Evolutionary conservation across 2,113 vertebrate species (phyloP), one percentile per base, ranked within the genome.

Genomic region (Daboia siamensis): DNA sequence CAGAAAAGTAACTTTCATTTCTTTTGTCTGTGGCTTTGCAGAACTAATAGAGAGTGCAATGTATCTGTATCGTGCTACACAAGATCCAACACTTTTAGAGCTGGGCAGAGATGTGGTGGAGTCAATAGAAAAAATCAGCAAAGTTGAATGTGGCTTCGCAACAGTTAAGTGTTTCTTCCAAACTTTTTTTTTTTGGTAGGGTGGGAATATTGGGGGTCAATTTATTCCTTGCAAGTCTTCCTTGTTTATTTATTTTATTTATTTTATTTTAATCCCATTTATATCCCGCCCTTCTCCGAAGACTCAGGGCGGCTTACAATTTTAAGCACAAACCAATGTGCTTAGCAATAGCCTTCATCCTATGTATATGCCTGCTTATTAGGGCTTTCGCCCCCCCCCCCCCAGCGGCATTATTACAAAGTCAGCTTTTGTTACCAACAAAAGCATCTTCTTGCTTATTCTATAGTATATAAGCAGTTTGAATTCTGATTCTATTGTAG

Each of bases 21-120:
- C 93, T 93, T 88, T 11, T 91, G n/a, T 80, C 52, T 17, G 4
- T 80, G 61, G 56, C 93, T 94, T 96, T 95, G 46, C 98, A 99
- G 99, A 99, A 97, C 96, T 99, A 92, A 98, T 99, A 2, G 99
- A 99, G 96, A 99, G 99, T 0, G 99, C 99, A 0, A 99, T 99
- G 99, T 99, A 99, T 93, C 97, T 99, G 95, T 99, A 99, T 95
- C 98, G 98, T 85, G 99, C 99, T 3, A 99, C 99, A 0, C 98
- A 98, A n/a, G 99, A 99, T 93, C 98, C 99, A 93, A 98, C 97
- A 0, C 98, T 99, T 74, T 96, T 99, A 74, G 98, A 99, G 94
- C 97, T 99, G 23, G 99, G 99, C 54, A 98, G 98, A 55, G 99
- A 99, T 0, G 99, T 98, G 0, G 96, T 99, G 90, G 99, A 99